These are phyloP conservation scores for Virgularia gustaviana DNA, from an alignment of 92 coral and sea anemone genomes.

Conservation along the genomic window DNA sequence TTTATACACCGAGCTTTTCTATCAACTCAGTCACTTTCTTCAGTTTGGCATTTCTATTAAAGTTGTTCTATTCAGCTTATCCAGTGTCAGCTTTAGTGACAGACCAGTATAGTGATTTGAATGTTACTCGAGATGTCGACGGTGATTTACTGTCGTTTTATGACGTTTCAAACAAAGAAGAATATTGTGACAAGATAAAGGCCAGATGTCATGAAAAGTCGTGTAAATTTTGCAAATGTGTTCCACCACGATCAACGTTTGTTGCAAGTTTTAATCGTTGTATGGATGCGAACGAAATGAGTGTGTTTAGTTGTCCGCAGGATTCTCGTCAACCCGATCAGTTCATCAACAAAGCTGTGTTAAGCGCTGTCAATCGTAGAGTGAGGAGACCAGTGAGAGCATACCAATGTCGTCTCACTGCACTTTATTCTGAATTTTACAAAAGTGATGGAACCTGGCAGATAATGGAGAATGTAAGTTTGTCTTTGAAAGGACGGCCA, in stretches of 20 bases:
- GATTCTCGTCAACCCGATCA: background rate
- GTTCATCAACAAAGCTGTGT: background rate
- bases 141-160: slow-evolving; percentile 13
- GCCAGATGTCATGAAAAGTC: background rate
- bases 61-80: too few relatives aligned
- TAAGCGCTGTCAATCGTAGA: background rate
- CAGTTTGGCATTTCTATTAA: too few relatives aligned
- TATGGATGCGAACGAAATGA: background rate
- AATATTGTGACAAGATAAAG: background rate
- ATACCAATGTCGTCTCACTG: too few relatives aligned
- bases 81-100: background rate
- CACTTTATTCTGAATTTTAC: background rate
- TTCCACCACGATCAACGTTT: background rate
- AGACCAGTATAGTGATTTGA: background rate
- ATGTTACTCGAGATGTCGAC: slow-evolving; percentile 8
- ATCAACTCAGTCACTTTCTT: background rate
- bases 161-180: background rate
- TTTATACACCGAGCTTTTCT: background rate
- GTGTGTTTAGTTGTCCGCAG: background rate
- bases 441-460: background rate
- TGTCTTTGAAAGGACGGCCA: background rate
- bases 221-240: slow-evolving; percentile 14
- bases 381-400: background rate
- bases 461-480: background rate
- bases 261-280: slow-evolving; percentile 4